phyloP scores from a whole-genome alignment of 2,113 vertebrate genomes.

The Geococcyx californianus region DNA sequence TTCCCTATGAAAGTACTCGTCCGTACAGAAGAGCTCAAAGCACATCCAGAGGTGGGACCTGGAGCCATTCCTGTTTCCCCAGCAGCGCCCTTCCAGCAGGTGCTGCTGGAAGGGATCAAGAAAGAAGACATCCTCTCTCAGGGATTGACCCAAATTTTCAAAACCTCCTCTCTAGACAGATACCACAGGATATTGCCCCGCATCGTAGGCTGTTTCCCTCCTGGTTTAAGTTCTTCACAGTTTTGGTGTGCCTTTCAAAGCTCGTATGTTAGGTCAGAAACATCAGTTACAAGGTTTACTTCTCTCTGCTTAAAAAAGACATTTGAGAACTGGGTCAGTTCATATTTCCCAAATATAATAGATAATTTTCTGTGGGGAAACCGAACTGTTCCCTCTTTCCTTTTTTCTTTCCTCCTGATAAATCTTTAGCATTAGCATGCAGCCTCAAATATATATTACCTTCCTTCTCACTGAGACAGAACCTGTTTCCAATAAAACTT shows the following conservation, averaged over 20 bases:
- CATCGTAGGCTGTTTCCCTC: not conserved
- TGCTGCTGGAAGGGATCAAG: not conserved
- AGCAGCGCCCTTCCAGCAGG: not conserved
- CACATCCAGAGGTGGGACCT: not conserved
- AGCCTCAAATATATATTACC: not conserved
- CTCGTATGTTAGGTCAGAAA: not conserved
- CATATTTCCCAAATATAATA: not conserved
- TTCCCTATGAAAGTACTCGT: not conserved
- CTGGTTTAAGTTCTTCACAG: not conserved
- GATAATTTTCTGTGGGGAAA: not conserved
- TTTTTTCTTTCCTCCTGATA: not conserved
- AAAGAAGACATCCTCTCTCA: not conserved
- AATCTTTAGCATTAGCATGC: not conserved
- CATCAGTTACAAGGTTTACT: not conserved
- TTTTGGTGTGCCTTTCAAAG: not conserved
- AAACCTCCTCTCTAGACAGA: not conserved
- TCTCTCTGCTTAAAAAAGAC: not conserved
- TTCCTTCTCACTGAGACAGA: not conserved
- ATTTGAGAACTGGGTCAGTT: not conserved
- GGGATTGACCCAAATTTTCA: not conserved
- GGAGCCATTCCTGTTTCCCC: not conserved
- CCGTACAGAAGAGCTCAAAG: not conserved
- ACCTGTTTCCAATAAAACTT: constrained; percentile 32
- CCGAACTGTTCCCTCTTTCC: not conserved
- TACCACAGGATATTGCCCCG: not conserved